Evolutionary conservation across 1,140 invertebrate species (phyloP).

Genomic region (Dendroctonus ponderosae): DNA sequence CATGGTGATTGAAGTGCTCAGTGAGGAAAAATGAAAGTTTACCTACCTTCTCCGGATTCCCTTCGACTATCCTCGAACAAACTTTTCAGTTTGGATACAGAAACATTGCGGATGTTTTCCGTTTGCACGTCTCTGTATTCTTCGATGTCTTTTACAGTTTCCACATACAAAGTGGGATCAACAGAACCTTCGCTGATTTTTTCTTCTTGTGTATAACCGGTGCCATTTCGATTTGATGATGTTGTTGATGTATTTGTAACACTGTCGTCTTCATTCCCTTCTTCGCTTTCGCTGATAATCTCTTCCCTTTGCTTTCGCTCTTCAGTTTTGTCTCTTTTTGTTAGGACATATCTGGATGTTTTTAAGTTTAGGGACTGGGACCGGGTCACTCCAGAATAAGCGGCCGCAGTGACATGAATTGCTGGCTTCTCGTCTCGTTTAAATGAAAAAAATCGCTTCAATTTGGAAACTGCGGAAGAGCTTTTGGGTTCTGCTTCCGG

Average conservation of each 20-base stretch:
- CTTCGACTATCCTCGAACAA: slow-evolving; percentile 20
- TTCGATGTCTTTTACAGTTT: slow-evolving; percentile 6
- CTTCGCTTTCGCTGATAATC: neutral
- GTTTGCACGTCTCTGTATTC: slow-evolving; percentile 8
- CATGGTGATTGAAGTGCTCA: neutral
- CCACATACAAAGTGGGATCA: slow-evolving; percentile 9
- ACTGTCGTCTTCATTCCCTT: too few relatives aligned
- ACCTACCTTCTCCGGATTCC: slow-evolving; percentile 26
- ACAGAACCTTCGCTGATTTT: neutral
- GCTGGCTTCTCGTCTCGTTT: slow-evolving; percentile 7
- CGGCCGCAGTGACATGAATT: neutral
- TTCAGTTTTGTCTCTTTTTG: neutral
- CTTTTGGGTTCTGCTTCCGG: neutral
- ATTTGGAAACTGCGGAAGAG: slow-evolving; percentile 16
- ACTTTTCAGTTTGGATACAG: slow-evolving; percentile 25
- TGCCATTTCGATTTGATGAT: neutral
- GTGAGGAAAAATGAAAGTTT: neutral
- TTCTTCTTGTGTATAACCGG: neutral
- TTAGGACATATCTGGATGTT: neutral
- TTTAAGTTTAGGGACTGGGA: slow-evolving; percentile 16
- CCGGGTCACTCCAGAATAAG: slow-evolving; percentile 11
- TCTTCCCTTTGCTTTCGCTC: neutral
- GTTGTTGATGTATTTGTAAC: too few relatives aligned
- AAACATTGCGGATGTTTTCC: slow-evolving; percentile 1
- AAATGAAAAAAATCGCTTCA: slow-evolving; percentile 27